Base-by-base conservation (phyloP, 2,113 vertebrate species). In the Periophthalmus modestus region DNA sequence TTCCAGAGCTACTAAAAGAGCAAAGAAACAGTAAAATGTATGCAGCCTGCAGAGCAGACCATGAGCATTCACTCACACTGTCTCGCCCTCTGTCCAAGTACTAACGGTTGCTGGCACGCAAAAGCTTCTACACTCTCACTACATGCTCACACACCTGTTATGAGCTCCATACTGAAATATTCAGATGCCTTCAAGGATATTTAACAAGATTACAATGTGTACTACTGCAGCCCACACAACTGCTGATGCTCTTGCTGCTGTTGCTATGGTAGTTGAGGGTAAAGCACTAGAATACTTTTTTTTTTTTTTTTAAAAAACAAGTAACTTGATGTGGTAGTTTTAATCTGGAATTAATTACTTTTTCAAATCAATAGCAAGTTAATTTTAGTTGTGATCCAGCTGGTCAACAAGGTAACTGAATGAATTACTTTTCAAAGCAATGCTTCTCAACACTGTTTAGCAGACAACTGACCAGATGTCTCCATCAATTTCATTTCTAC, bases 1-100 rank as follows among this genome's bases (percentile, higher is more conserved):
- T 80, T 73, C 9, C 11, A 77, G 72, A 39, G 71, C 77, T 34
- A 65, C 86, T 79, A 72, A 80, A 74, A 82, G 68, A 70, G 71
- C 74, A 82, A 48, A 74, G 70, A 80, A 83, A 72, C 58, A 43
- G 74, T 52, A 69, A 80, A 70, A 79, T 67, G 39, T 67, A 72
- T 72, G 70, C 72, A 82, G 66, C 28, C 71, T 69, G 34, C 79
- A 61, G 55, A 77, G 46, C 59, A 70, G 57, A n/a, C 71, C 73
- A 74, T 73, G 78, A 57, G 66, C 47, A 66, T 66, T 36, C 77
- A 74, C 68, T 84, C 76, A 74, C 52, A n/a, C 66, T 69, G 24
- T 66, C 57, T 54, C 16, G 63, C 48, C 39, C 14, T 62, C 67
- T 68, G 14, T 69, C 52, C 23, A 71, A 59, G 34, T 12, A 19